Percentiles rank a stretch among this genome's conserved stretches.
Conservation (phyloP, 1,140 invertebrate species). For the Platyura marginata region DNA sequence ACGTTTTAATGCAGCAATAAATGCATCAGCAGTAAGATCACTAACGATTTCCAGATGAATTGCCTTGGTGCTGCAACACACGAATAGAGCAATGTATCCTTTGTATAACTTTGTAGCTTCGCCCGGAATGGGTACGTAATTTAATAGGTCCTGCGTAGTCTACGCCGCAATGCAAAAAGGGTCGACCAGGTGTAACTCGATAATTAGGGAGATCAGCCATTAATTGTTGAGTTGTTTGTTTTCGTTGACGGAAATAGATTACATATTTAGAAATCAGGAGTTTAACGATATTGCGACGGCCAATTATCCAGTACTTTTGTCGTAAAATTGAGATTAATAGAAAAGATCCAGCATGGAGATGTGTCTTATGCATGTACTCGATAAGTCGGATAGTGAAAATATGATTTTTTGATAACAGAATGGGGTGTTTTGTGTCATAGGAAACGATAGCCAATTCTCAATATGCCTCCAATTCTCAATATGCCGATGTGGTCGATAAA, state of each 20-base stretch:
- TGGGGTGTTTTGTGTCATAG: constrained; percentile 10
- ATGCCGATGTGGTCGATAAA: constrained; percentile 9
- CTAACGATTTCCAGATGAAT: constrained; percentile 13
- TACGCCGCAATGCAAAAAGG: constrained; percentile 13
- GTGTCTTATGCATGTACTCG: constrained; percentile 6
- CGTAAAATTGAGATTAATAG: constrained; percentile 7
- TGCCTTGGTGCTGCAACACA: constrained; percentile 12
- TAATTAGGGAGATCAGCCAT: constrained; percentile 13
- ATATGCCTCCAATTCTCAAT: constrained; percentile 12
- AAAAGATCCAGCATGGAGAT: constrained; percentile 10
- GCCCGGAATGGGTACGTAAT: background rate
- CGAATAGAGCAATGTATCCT: constrained; percentile 15
- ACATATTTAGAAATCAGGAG: background rate
- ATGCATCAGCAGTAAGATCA: constrained; percentile 9
- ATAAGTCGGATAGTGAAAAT: constrained; percentile 9
- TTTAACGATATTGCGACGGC: background rate
- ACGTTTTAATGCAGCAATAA: constrained; percentile 8
- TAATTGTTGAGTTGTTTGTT: background rate
- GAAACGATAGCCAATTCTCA: constrained; percentile 7
- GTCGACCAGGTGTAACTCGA: constrained; percentile 4
- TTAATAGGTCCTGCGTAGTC: constrained; percentile 11
- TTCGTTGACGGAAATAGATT: background rate
- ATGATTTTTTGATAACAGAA: constrained; percentile 9
- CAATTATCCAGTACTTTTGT: constrained; percentile 10
- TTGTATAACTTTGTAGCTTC: constrained; percentile 11